phyloP scores from a whole-genome alignment of 2,888 invertebrate genomes.

The Bibio marci region DNA sequence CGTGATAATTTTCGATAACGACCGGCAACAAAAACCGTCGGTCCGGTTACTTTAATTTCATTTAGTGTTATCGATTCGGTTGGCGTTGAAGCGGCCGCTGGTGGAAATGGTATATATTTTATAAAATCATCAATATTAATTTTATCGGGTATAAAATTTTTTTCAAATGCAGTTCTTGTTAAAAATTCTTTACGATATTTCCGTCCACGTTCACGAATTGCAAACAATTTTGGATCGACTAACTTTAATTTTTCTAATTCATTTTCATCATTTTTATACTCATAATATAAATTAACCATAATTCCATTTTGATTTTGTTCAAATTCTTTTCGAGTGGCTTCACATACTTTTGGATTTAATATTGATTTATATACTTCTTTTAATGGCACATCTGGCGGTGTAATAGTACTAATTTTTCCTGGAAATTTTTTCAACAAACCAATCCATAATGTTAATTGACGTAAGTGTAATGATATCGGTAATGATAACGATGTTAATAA shows the following conservation, averaged over 20 bases:
- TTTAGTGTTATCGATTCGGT: slow-evolving; percentile 14
- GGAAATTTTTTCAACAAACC: slow-evolving; percentile 38
- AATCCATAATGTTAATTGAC: slow-evolving; percentile 47
- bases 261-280: slow-evolving; percentile 33
- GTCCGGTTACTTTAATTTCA: slow-evolving; percentile 20
- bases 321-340: slow-evolving; percentile 34
- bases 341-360: slow-evolving; percentile 40
- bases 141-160: slow-evolving; percentile 32
- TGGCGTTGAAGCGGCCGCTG: slow-evolving; percentile 34
- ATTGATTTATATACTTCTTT: slow-evolving; percentile 73
- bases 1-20: slow-evolving; percentile 75
- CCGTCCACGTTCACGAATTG: slow-evolving; percentile 31
- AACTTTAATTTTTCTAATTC: slow-evolving; percentile 39
- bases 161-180: slow-evolving; percentile 48
- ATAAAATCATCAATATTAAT: slow-evolving; percentile 33
- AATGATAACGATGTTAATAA: slow-evolving; percentile 54
- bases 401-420: slow-evolving; percentile 25
- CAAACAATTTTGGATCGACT: slow-evolving; percentile 10
- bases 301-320: slow-evolving; percentile 36
- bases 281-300: slow-evolving; percentile 28
- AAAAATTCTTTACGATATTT: slow-evolving; percentile 35
- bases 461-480: slow-evolving; percentile 46
- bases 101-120: slow-evolving; percentile 33
- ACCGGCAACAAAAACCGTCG: slow-evolving; percentile 25
- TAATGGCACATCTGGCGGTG: slow-evolving; percentile 33